These are phyloP conservation scores for Geophilus truncorum DNA, from an alignment of 2,888 invertebrate genomes.

Conservation along the genomic window DNA sequence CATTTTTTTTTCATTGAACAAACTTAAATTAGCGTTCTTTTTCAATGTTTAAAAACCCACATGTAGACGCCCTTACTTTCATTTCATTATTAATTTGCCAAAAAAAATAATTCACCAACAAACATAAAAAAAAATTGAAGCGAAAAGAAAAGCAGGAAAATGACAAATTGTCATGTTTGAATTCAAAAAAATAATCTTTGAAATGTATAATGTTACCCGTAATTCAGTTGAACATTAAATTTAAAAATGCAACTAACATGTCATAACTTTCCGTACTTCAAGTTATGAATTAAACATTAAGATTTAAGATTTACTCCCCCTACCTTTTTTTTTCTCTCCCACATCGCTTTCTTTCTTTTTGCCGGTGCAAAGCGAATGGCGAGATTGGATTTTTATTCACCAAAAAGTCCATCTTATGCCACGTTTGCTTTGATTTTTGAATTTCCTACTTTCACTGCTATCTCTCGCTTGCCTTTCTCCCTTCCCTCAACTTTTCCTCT, in stretches of 20 bases:
- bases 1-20: no score
- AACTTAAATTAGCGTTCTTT: no score
- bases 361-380: neutral
- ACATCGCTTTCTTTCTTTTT: neutral
- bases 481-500: neutral
- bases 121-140: no score
- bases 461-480: neutral
- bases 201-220: no score
- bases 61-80: no score
- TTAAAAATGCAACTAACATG: neutral
- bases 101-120: no score
- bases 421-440: conserved; percentile 18
- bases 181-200: no score
- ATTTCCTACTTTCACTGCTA: neutral
- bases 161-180: no score
- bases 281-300: neutral
- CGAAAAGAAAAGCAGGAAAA: no score
- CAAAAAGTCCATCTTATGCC: neutral
- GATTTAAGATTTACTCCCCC: neutral
- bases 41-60: no score
- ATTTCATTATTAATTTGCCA: no score
- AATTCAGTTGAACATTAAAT: no score
- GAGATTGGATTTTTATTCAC: conserved; percentile 9
- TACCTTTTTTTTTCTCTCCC: neutral
- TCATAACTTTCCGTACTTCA: neutral